Percentiles rank a stretch among this genome's conserved stretches.
These are phyloP conservation scores for Pan troglodytes DNA, from an alignment of 2,113 vertebrate genomes.

Conservation along the genomic window DNA sequence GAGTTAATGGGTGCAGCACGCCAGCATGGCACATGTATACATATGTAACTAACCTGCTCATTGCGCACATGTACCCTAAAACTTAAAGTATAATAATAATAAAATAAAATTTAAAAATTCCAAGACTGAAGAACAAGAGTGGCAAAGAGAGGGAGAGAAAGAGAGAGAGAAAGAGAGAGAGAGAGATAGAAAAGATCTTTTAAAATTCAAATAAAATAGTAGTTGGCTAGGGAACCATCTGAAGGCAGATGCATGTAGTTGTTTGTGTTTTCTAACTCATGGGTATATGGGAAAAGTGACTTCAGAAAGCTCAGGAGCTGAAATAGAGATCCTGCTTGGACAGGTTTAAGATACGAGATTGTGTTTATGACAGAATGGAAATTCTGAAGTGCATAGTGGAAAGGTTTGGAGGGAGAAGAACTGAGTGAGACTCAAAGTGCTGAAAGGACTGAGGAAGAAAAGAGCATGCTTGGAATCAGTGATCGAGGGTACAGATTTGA, in stretches of 20 bases:
- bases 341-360: background rate
- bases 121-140: background rate
- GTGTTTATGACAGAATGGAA: background rate
- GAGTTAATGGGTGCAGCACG: no score
- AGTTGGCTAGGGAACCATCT: background rate
- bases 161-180: background rate
- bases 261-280: background rate
- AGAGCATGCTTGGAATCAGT: fast-evolving
- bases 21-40: no score
- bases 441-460: background rate
- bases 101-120: background rate
- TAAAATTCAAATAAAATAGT: background rate
- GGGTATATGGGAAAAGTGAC: background rate
- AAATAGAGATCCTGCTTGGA: background rate
- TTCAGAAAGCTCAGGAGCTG: background rate
- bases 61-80: no score
- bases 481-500: background rate
- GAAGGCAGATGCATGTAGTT: background rate
- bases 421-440: background rate
- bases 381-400: background rate
- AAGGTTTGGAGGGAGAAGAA: background rate
- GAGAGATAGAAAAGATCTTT: background rate
- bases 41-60: no score
- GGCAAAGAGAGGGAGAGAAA: no score
- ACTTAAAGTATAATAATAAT: no score